Base-by-base conservation (phyloP, 2,113 vertebrate genomes). In the Antigone vipio region DNA sequence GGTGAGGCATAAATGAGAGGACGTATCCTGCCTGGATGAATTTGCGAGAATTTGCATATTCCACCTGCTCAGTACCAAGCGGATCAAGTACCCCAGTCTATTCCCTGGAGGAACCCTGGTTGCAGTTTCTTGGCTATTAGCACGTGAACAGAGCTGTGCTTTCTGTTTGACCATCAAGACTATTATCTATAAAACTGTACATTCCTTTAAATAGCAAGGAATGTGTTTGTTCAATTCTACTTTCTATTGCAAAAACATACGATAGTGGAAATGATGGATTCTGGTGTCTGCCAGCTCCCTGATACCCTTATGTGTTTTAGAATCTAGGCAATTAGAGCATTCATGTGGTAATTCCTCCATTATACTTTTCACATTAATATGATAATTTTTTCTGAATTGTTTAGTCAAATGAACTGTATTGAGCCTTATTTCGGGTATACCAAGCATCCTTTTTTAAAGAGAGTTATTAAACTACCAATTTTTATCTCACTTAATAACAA, bases 401-500 rank as follows among this genome's bases (percentile, higher is more conserved):
- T 93, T 91, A 82, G 71, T 85, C 62, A 85, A 87, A 95, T 87
- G 78, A 91, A 92, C 92, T 89, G 74, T 67, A 92, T 42, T 73
- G 62, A 94, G 58, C 50, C 40, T 88, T 76, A 85, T 64, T 87
- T 82, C 0, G 1, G 52, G 9, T 76, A 50, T 40, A 60, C 32
- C 30, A 44, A 95, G 21, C 77, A 85, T 62, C 52, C 49, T 91
- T 91, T 81, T 92, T 81, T 92, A 79, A 89, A 75, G 45, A 52
- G 8, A 82, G 45, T 72, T 95, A 72, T 58, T 89, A 82, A 91
- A 82, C 62, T 72, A 72, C 35, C 16, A 71, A 22, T 79, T 85
- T 95, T 92, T 88, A 75, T 82, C 77, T 93, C 5, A 4, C 29
- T 85, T 88, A 80, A 73, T 89, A 79, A 82, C n/a, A 93, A 73